These are phyloP conservation scores for Drosophila serrata DNA, from an alignment of 1,140 invertebrate genomes.

Conservation along the genomic window DNA sequence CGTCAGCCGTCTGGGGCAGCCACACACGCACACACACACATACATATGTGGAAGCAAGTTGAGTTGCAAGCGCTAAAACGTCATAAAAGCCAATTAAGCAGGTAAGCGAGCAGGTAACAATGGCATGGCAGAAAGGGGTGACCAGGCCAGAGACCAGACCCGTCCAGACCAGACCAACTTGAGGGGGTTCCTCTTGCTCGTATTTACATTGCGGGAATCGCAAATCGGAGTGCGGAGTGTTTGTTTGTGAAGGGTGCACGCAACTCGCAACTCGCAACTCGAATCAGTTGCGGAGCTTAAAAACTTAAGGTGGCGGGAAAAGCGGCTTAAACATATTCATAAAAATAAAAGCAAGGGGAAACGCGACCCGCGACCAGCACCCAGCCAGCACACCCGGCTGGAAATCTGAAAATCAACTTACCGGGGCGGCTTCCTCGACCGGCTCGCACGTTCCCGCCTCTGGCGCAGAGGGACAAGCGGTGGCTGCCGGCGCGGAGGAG, in stretches of 20 bases:
- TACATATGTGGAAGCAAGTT: slow-evolving; percentile 23
- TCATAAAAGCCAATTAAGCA: slow-evolving; percentile 84
- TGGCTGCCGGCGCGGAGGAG: slow-evolving; percentile 19
- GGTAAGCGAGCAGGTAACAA: slow-evolving; percentile 76
- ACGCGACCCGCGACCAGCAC: slow-evolving; percentile 39
- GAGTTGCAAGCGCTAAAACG: slow-evolving; percentile 76
- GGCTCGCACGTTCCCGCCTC: slow-evolving; percentile 34
- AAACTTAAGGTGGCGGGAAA: slow-evolving; percentile 60
- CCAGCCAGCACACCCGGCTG: slow-evolving; percentile 29
- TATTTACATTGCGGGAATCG: slow-evolving; percentile 49
- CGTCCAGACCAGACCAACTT: slow-evolving; percentile 50
- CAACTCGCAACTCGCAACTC: slow-evolving; percentile 37
- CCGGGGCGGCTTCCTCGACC: slow-evolving; percentile 70
- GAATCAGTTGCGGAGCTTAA: slow-evolving; percentile 33
- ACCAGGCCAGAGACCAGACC: slow-evolving; percentile 19
- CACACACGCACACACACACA: slow-evolving; percentile 20
- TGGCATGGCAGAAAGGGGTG: slow-evolving; percentile 27
- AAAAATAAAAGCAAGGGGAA: slow-evolving; percentile 50
- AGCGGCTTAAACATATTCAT: slow-evolving; percentile 73
- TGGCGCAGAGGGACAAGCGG: slow-evolving; percentile 27
- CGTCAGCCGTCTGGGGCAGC: slow-evolving; percentile 40
- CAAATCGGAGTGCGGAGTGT: slow-evolving; percentile 41
- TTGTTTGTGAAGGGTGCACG: slow-evolving; percentile 37
- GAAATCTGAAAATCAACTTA: slow-evolving; percentile 68
- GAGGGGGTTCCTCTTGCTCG: slow-evolving; percentile 34